Evolutionary conservation across 2,113 vertebrate species (phyloP), one percentile per base, ranked within the genome.

Genomic region (Oophaga pumilio): DNA sequence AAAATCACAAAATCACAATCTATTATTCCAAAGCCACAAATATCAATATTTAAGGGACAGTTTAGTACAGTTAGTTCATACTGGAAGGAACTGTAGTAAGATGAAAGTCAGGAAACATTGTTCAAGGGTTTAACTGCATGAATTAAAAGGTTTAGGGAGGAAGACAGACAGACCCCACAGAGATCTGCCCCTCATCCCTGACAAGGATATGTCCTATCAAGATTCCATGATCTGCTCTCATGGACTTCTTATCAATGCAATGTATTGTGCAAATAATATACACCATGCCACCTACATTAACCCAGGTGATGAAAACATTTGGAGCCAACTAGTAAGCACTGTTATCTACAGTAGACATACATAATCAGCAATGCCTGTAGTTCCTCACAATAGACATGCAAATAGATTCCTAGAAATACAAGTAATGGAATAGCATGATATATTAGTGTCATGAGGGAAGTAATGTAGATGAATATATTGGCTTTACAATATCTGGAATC

Each of bases 251-350:
- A 88, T 88, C 87, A 87, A 62, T 76, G 56, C 49, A 84, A 66
- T 57, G 59, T 66, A 88, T 87, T 77, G 77, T 84, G 60, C 81
- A 77, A 83, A 76, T 88, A 66, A 88, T 84, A 88, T 88, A 84
- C 82, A 88, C 43, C 87, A 88, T 88, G 62, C 71, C 87, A 88
- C 73, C 87, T 77, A 76, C 62, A 84, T 84, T 88, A 88, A 77
- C 81, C 80, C 53, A 88, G 59, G 80, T 84, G 87, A 73, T 88
- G 81, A 88, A 88, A 88, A 88, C 73, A 57, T 84, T 84, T 88
- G 87, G 87, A 88, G 87, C 87, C 87, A 84, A 60, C 81, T 77
- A 84, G 80, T 88, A 76, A 84, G 56, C 20, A 66, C 49, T 74
- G 50, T 88, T 88, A 84, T 88, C 80, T 84, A 76, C 87, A 84